phyloP scores from a whole-genome alignment of 2,888 invertebrate species.

The Drosophila dives region DNA sequence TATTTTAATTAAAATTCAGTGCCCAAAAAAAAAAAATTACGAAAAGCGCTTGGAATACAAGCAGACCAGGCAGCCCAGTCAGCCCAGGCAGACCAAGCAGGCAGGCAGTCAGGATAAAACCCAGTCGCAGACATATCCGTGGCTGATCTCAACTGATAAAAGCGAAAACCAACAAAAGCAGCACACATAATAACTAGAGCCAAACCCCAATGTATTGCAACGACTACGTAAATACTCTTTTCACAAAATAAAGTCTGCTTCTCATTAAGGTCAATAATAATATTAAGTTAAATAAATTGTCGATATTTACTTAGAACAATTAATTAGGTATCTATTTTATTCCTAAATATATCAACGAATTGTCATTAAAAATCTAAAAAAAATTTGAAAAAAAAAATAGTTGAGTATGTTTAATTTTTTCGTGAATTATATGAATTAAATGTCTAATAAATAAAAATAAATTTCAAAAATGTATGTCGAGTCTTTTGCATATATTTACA shows the following conservation, averaged over 20 bases:
- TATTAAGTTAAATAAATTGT: too few relatives aligned
- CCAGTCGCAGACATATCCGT: constrained; percentile 55
- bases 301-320: too few relatives aligned
- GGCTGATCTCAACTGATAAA: constrained; percentile 78
- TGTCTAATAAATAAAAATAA: too few relatives aligned
- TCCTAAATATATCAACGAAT: too few relatives aligned
- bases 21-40: constrained; percentile 62
- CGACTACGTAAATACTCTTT: constrained; percentile 26
- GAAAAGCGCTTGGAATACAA: constrained; percentile 51
- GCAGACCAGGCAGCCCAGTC: constrained; percentile 30
- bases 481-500: too few relatives aligned
- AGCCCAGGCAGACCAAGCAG: constrained; percentile 49
- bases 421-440: too few relatives aligned
- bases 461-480: background rate
- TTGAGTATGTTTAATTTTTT: background rate
- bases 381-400: background rate
- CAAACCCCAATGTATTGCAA: background rate
- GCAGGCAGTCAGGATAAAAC: constrained; percentile 67
- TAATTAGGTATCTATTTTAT: too few relatives aligned
- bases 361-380: background rate
- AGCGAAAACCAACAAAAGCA: constrained; percentile 75
- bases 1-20: constrained; percentile 79
- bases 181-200: constrained; percentile 38
- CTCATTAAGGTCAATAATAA: background rate
- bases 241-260: background rate